These are phyloP conservation scores for Crax fasciolata DNA, from an alignment of 2,797 vertebrate genomes.

Conservation along the genomic window DNA sequence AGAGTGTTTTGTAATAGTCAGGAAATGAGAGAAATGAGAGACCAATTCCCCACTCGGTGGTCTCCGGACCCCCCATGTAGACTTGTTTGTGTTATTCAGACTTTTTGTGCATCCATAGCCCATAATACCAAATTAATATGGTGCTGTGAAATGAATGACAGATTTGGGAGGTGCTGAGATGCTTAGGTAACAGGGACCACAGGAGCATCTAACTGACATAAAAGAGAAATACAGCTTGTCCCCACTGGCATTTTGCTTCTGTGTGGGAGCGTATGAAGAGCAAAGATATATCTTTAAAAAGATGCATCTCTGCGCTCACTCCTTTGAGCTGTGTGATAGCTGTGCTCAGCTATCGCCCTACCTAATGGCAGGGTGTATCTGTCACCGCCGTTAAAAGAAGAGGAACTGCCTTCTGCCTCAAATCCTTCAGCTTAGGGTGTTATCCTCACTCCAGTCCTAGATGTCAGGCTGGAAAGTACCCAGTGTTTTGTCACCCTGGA, in stretches of 20 bases:
- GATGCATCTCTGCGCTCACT: neutral
- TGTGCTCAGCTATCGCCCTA: neutral
- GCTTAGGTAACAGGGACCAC: slow-evolving; percentile 24
- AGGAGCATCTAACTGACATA: slow-evolving; percentile 47
- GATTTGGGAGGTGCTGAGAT: slow-evolving; percentile 29
- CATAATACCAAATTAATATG: slow-evolving; percentile 9
- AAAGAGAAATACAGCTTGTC: slow-evolving; percentile 54
- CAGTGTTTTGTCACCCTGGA: neutral
- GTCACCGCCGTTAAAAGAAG: neutral
- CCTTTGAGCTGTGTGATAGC: neutral
- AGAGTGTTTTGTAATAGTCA: neutral
- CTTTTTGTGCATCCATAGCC: neutral
- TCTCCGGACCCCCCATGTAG: neutral
- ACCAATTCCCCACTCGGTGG: neutral
- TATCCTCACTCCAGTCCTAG: neutral
- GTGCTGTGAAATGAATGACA: slow-evolving; percentile 30
- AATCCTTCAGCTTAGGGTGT: neutral
- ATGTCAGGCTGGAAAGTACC: rapidly evolving
- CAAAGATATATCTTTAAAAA: neutral
- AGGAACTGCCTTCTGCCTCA: neutral
- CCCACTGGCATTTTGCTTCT: slow-evolving; percentile 53
- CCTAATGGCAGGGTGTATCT: rapidly evolving
- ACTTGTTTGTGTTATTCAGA: neutral
- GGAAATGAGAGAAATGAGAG: slow-evolving; percentile 26
- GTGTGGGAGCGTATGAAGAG: slow-evolving; percentile 13